phyloP scores from a whole-genome alignment of 1,140 invertebrate genomes.

The Diploscapter pachys region DNA sequence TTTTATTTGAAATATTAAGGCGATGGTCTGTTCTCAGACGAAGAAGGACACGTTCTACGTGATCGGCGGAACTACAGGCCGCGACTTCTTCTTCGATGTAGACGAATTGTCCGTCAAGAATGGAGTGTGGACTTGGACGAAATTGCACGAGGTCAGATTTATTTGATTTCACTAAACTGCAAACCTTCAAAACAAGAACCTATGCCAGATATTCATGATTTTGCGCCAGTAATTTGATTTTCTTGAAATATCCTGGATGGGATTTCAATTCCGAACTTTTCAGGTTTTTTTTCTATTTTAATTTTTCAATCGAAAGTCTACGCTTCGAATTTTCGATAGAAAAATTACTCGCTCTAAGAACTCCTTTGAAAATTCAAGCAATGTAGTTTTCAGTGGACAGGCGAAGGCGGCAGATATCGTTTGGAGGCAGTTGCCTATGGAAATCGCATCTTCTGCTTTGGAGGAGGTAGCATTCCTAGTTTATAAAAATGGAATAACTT shows the following conservation, averaged over 20 bases:
- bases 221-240: not conserved
- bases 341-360: too few relatives aligned
- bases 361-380: too few relatives aligned
- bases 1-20: not conserved
- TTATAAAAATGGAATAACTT: too few relatives aligned
- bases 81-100: conserved; percentile 13
- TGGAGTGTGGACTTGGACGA: not conserved
- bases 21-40: conserved; percentile 4
- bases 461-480: too few relatives aligned
- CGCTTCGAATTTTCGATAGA: too few relatives aligned
- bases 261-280: not conserved
- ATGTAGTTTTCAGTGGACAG: too few relatives aligned
- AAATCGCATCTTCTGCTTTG: too few relatives aligned
- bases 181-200: not conserved
- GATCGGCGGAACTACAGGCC: conserved; percentile 26
- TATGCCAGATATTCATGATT: not conserved
- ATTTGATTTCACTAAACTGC: not conserved
- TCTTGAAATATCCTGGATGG: not conserved
- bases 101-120: not conserved
- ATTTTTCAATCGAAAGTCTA: too few relatives aligned
- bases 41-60: conserved; percentile 5
- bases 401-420: too few relatives aligned
- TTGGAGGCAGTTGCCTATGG: too few relatives aligned
- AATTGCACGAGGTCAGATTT: not conserved
- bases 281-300: not conserved